These are phyloP conservation scores for Ormia ochracea DNA, from an alignment of 2,888 invertebrate genomes.

Conservation along the genomic window DNA sequence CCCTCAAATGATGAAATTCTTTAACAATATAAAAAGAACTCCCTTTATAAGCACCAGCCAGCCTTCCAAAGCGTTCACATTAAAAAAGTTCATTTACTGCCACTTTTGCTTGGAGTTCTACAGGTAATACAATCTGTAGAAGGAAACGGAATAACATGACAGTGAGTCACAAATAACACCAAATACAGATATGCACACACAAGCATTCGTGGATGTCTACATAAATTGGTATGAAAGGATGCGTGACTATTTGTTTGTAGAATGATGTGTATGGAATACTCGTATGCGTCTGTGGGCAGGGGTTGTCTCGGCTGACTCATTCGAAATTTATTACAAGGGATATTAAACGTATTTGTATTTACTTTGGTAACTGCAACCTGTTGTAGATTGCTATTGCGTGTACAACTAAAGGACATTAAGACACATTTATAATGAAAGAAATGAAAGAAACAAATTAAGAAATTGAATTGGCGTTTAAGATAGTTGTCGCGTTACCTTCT, in stretches of 20 bases:
- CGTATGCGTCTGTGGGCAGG: background rate
- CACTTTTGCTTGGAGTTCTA: background rate
- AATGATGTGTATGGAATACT: no score
- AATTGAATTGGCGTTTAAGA: slow-evolving; percentile 29
- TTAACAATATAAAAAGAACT: slow-evolving; percentile 16
- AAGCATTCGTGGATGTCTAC: no score
- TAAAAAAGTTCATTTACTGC: background rate
- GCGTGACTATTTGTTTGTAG: no score
- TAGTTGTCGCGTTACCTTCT: slow-evolving; percentile 29
- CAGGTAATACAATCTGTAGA: slow-evolving; percentile 39
- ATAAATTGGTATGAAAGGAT: no score
- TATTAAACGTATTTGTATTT: background rate
- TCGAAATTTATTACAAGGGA: background rate
- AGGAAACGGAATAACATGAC: slow-evolving; percentile 18
- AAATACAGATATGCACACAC: no score
- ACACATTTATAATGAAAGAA: background rate
- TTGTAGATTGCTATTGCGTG: slow-evolving; percentile 14
- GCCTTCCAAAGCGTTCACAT: background rate
- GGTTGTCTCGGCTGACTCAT: slow-evolving; percentile 38
- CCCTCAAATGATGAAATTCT: slow-evolving; percentile 2
- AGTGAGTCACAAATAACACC: slow-evolving; percentile 22
- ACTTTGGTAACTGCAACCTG: slow-evolving; percentile 20
- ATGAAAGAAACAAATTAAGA: slow-evolving; percentile 31
- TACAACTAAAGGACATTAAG: background rate
- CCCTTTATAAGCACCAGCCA: background rate